Evolutionary conservation across 1,140 invertebrate species (phyloP).

Genomic region (Eubasilissa regina): DNA sequence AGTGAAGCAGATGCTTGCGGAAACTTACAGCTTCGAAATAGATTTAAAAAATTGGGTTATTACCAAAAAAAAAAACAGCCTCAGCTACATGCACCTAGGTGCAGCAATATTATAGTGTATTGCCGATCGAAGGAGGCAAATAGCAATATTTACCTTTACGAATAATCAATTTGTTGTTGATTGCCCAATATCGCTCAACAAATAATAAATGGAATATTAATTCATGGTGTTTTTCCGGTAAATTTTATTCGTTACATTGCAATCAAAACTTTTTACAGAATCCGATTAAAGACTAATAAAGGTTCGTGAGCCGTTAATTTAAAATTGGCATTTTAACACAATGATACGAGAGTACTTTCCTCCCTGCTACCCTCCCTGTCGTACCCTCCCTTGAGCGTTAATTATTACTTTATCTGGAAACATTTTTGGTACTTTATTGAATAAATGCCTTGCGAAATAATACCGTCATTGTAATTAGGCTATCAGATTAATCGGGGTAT

Average conservation of each 20-base stretch:
- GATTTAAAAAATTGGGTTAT: too few relatives aligned
- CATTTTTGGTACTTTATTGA: constrained; percentile 42
- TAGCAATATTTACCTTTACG: too few relatives aligned
- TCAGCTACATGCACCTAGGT: too few relatives aligned
- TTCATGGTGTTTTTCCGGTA: background rate
- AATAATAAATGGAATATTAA: background rate
- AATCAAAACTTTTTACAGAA: constrained; percentile 35
- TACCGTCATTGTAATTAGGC: constrained; percentile 44
- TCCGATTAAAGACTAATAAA: constrained; percentile 21
- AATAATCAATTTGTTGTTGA: too few relatives aligned
- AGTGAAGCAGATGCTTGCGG: too few relatives aligned
- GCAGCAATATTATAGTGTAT: too few relatives aligned
- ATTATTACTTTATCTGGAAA: constrained; percentile 40
- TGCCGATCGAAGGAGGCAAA: too few relatives aligned
- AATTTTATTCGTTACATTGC: constrained; percentile 7
- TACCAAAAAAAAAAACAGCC: too few relatives aligned
- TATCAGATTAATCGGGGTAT: constrained; percentile 39
- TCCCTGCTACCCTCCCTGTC: background rate
- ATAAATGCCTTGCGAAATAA: constrained; percentile 36
- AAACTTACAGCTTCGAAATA: too few relatives aligned
- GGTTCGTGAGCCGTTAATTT: constrained; percentile 4
- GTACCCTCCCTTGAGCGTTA: constrained; percentile 13
- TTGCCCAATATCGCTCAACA: too few relatives aligned
- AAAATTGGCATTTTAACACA: constrained; percentile 19
- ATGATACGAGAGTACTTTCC: background rate